Base-by-base conservation (phyloP, 2,888 invertebrate genomes). In the Reticulitermes lucifugus region DNA sequence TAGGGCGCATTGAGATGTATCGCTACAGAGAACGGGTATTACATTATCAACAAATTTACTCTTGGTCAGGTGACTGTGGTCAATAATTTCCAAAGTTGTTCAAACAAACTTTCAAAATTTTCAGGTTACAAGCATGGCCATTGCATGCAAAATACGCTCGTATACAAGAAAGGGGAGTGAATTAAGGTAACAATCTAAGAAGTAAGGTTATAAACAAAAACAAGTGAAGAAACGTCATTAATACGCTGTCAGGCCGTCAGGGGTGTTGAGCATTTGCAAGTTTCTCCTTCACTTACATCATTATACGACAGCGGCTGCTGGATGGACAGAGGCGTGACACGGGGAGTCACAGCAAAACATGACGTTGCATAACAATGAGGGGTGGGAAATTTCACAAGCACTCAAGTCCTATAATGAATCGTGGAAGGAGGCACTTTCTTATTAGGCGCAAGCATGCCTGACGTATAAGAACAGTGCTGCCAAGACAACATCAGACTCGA, bases 351-450 rank as follows among this genome's bases (percentile, higher is more conserved):
- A 80, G 59, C 80, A 80, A 35, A 29, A 22, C 60, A 80, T 80
- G 80, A 80, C 59, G 59, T 59, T 29, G 80, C 80, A 80, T 80
- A 80, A 80, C 80, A 80, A 80, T 80, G 80, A 60, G 41, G 80
- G 35, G 18, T 55, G 55, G 55, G 65, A 25, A 65, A 65, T n/a
- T 65, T 65, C 65, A 25, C 65, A 65, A 65, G 25, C 65, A 65
- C 65, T 65, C 65, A 65, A 65, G 65, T 65, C n/a, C 80, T 80
- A 35, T 73, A 73, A 73, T 73, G 73, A 73, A 73, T 73, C 73
- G 7, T 25, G 65, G 12, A 25, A 25, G 65, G 65, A 25, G 25
- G 25, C n/a, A 10, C 73, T 73, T 73, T 73, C 73, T 73, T 73
- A 14, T 14, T 14, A 73, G 3, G 73, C 21, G 73, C 35, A 73